Percentiles rank a stretch among this genome's conserved stretches.
Conservation (phyloP, 2,797 vertebrate species). For the Pangasius krempfi region DNA sequence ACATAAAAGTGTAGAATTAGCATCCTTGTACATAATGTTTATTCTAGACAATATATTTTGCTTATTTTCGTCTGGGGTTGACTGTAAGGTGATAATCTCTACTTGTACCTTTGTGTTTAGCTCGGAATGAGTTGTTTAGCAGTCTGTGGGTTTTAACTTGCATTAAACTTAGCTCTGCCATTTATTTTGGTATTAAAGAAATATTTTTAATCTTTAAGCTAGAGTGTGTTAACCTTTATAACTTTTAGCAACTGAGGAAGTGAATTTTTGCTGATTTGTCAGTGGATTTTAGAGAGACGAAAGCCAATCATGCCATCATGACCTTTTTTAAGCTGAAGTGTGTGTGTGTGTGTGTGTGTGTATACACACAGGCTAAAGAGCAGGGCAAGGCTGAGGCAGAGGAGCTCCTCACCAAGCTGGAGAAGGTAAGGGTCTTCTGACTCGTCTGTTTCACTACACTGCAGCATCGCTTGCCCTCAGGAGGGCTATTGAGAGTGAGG, state of each 20-base stretch:
- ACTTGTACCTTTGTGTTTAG: neutral
- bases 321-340: neutral
- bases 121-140: neutral
- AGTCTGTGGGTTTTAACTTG: neutral
- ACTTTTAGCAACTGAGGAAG: neutral
- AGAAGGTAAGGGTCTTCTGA: conserved; percentile 81
- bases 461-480: conserved; percentile 4
- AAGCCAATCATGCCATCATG: neutral
- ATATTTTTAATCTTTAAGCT: neutral
- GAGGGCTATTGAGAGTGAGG: neutral
- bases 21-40: neutral
- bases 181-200: neutral
- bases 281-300: neutral
- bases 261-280: neutral
- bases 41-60: neutral
- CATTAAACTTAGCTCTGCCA: neutral
- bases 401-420: conserved; percentile 86
- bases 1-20: neutral
- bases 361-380: conserved; percentile 86
- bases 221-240: neutral
- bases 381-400: conserved; percentile 92
- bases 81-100: neutral
- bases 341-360: conserved; percentile 60
- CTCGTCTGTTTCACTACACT: conserved; percentile 5
- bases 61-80: neutral